Evolutionary conservation across 1,140 invertebrate genomes (phyloP), one percentile per base, ranked within the genome.

Genomic region (Lordiphosa mommai): DNA sequence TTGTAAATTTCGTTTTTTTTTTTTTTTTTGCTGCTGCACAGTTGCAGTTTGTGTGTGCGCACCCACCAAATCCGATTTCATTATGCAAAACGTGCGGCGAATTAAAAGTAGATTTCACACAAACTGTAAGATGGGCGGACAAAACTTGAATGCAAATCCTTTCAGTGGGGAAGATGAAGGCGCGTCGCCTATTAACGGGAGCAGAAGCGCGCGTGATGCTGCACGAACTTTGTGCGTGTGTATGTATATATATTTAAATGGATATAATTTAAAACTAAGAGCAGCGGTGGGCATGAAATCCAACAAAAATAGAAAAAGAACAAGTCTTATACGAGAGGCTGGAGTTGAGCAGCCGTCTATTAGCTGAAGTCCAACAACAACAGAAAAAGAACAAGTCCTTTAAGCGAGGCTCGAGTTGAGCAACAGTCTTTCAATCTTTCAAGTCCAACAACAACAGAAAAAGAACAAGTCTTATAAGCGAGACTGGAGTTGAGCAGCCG

Each of bases 81-180:
- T 84, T 84, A 84, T 84, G 77, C 72, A 84, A 61, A 77, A 84
- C 77, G 72, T 84, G 77, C 64, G 51, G 63, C 47, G 77, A 72
- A 84, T 84, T 77, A 84, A 84, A 69, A 77, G 65, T 69, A 55
- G 77, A 84, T 84, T 77, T 77, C 30, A 44, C 55, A 13, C 55
- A 59, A 44, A 55, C 49, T 43, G 29, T 51, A 65, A 65, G 41
- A 66, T 57, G 53, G 27, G 36, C 17, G 50, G 37, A 34, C 44
- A 32, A 12, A 60, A 64, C 65, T 61, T 71, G 46, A 76, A 64
- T 59, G 67, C 49, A 71, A 59, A 58, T 33, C 34, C 60, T 20
- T 66, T 63, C 12, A 49, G 63, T 53, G 34, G 30, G 30, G 29
- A 53, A 29, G 46, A 40, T 20, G 53, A 32, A 33, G 49, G 12